Conservation (phyloP, 2,113 vertebrate genomes). For the Hemibagrus wyckioides region DNA sequence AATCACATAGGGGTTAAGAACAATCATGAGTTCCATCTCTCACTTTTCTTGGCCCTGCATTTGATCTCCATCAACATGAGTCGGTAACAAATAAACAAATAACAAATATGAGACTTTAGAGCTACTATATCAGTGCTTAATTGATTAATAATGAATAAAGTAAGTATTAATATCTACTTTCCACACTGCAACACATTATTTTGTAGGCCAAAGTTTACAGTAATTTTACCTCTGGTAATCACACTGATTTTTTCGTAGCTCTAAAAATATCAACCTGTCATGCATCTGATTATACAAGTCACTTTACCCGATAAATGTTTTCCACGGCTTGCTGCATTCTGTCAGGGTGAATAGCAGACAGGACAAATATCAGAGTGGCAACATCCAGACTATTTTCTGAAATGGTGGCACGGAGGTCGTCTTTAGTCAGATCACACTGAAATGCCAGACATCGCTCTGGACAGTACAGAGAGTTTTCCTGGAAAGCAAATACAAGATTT, state of each 20-base stretch:
- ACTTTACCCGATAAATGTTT: slow-evolving; percentile 84
- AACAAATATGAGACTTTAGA: too few species aligned
- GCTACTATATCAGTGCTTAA: too few species aligned
- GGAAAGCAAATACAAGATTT: slow-evolving; percentile 36
- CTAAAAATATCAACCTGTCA: not conserved
- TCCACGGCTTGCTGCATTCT: slow-evolving; percentile 86
- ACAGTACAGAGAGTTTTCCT: slow-evolving; percentile 85
- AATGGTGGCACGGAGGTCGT: slow-evolving; percentile 80
- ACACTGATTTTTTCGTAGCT: not conserved
- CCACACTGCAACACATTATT: not conserved
- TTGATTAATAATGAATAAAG: not conserved
- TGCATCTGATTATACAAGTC: not conserved
- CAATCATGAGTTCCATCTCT: too few species aligned
- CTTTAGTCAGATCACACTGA: slow-evolving; percentile 92
- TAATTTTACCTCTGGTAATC: not conserved
- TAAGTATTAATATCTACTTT: not conserved
- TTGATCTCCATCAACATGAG: too few species aligned
- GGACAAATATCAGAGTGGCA: slow-evolving; percentile 88
- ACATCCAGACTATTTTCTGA: slow-evolving; percentile 82
- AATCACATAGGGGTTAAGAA: too few species aligned
- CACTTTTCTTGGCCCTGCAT: too few species aligned
- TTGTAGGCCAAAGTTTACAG: not conserved
- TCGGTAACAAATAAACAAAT: too few species aligned
- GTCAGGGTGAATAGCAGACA: slow-evolving; percentile 93
- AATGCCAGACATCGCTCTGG: slow-evolving; percentile 84